A percentile compares a stretch with the other conserved stretches of the same genome.
Evolutionary conservation across 1,140 invertebrate genomes (phyloP).

Genomic region (Drosophila orena): DNA sequence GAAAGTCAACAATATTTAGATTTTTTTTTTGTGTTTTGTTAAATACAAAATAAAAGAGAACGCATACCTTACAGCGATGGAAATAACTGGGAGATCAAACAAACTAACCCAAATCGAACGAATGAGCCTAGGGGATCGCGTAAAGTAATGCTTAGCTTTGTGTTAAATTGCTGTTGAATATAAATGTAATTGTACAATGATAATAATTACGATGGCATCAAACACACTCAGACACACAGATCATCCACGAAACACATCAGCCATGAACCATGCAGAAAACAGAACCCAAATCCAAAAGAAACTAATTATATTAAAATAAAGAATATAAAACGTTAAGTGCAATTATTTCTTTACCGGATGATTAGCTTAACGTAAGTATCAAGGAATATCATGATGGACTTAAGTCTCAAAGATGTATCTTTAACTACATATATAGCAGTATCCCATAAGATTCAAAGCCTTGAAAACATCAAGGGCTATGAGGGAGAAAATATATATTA

Average conservation of each 20-base stretch:
- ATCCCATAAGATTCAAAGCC: too few relatives aligned
- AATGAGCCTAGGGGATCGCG: constrained; percentile 42
- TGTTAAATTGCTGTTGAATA: constrained; percentile 85
- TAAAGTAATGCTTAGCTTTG: constrained; percentile 83
- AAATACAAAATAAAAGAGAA: constrained; percentile 3
- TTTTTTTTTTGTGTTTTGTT: constrained; percentile 5
- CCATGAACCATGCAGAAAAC: constrained; percentile 47
- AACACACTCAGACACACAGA: constrained; percentile 41
- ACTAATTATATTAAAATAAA: constrained; percentile 78
- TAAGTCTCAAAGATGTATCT: too few relatives aligned
- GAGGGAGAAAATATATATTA: too few relatives aligned
- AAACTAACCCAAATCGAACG: constrained; percentile 19
- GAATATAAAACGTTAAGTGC: constrained; percentile 71
- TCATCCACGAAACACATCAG: constrained; percentile 38
- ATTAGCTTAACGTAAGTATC: neutral
- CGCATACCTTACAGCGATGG: constrained; percentile 14
- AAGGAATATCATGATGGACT: too few relatives aligned
- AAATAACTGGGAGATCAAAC: constrained; percentile 9
- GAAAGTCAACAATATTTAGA: constrained; percentile 9
- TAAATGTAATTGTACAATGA: constrained; percentile 84
- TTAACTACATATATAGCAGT: too few relatives aligned
- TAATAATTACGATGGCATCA: constrained; percentile 69
- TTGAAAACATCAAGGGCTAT: too few relatives aligned
- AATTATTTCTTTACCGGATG: neutral
- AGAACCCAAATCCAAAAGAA: constrained; percentile 65